Conservation (phyloP, 2,797 vertebrate species). For the Poecilia velifera region DNA sequence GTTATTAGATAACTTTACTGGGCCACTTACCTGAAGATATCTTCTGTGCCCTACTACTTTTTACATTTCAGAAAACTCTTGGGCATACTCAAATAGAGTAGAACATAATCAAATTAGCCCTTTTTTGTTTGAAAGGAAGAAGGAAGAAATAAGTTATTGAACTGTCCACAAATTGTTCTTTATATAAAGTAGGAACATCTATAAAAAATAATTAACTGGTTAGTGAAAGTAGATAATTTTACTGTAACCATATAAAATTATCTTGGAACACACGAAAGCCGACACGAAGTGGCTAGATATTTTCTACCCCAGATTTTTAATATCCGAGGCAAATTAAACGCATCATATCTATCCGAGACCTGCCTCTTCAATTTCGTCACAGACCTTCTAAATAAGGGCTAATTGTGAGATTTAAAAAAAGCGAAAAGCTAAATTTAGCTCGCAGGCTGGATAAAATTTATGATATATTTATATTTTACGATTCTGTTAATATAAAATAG, state of each 20-base stretch:
- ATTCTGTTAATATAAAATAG: not conserved
- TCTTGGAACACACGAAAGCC: not conserved
- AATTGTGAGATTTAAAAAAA: not conserved
- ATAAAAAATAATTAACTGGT: not conserved
- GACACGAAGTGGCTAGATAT: not conserved
- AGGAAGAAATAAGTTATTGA: not conserved
- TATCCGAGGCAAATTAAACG: not conserved
- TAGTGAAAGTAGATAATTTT: not conserved
- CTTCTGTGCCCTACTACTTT: not conserved
- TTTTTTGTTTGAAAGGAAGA: not conserved
- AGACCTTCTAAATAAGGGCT: not conserved
- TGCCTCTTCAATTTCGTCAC: not conserved
- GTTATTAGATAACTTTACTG: not conserved
- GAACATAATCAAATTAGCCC: not conserved
- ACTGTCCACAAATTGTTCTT: not conserved
- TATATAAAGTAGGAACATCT: not conserved
- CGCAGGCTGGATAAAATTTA: not conserved
- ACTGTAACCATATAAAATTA: not conserved
- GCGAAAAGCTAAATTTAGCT: not conserved
- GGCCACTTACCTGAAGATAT: not conserved
- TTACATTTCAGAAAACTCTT: not conserved
- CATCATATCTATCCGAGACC: not conserved
- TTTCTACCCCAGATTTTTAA: not conserved
- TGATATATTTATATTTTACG: not conserved
- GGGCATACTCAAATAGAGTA: not conserved